Percentiles rank a stretch among this genome's conserved stretches.
These are phyloP conservation scores for Rhodinocichla rosea DNA, from an alignment of 2,113 vertebrate genomes.

Conservation along the genomic window DNA sequence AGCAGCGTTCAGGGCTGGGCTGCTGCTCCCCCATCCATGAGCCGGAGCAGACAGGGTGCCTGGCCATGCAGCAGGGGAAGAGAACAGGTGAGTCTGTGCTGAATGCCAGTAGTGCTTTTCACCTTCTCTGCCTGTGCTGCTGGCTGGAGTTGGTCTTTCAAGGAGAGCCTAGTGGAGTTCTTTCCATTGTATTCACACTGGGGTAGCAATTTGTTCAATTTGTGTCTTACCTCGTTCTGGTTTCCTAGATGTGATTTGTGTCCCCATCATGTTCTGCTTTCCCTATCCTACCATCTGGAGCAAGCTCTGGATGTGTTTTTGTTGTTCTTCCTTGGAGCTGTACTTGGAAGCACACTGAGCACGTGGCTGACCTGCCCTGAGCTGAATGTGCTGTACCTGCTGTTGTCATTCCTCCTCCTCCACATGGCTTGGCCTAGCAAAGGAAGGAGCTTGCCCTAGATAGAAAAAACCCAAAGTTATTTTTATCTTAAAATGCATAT, in stretches of 20 bases:
- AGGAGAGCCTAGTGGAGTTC: background rate
- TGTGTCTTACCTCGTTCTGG: background rate
- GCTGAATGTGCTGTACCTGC: constrained; percentile 42
- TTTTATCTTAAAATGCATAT: background rate
- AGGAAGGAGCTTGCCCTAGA: constrained; percentile 18
- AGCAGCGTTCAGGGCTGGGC: background rate
- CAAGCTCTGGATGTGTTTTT: background rate
- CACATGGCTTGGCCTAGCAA: background rate
- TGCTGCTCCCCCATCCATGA: background rate
- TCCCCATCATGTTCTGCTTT: background rate
- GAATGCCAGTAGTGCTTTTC: background rate
- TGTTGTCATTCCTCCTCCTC: constrained; percentile 30
- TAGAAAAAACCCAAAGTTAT: background rate
- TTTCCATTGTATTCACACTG: background rate
- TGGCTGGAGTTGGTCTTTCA: background rate
- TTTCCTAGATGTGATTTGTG: background rate
- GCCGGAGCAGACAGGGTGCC: background rate
- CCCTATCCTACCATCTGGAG: background rate
- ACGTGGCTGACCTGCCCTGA: constrained; percentile 11
- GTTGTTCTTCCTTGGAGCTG: background rate
- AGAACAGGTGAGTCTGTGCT: background rate
- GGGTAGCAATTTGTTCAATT: background rate
- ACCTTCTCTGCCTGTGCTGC: background rate
- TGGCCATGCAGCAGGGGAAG: background rate
- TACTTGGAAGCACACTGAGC: constrained; percentile 20